Evolutionary conservation across 1,140 invertebrate species (phyloP).

Genomic region (Drosophila sulfurigaster): DNA sequence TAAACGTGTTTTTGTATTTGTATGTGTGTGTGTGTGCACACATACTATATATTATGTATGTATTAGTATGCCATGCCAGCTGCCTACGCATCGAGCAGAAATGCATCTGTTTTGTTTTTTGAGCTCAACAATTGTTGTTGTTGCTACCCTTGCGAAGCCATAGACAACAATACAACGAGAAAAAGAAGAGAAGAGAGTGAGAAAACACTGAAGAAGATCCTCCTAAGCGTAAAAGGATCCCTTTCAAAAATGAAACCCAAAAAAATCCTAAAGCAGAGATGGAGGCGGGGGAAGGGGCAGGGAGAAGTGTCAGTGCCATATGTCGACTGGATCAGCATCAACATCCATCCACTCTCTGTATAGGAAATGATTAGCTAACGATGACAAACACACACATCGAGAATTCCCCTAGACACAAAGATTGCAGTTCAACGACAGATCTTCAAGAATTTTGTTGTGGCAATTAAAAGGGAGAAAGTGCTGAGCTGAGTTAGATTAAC

Average conservation of each 20-base stretch:
- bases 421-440: not conserved
- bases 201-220: conserved; percentile 44
- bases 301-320: conserved; percentile 38
- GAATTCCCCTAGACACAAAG: not conserved
- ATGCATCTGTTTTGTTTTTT: conserved; percentile 76
- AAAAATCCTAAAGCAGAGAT: not conserved
- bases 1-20: conserved; percentile 71
- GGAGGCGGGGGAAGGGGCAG: not conserved
- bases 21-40: conserved; percentile 18
- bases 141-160: conserved; percentile 46
- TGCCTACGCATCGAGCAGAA: conserved; percentile 49
- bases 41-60: conserved; percentile 17
- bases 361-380: conserved; percentile 75
- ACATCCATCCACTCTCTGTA: not conserved
- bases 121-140: conserved; percentile 32
- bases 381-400: conserved; percentile 56
- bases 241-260: conserved; percentile 40
- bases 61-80: conserved; percentile 36
- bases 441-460: not conserved
- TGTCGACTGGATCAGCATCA: conserved; percentile 25
- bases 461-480: not conserved
- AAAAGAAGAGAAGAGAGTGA: conserved; percentile 39
- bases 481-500: not conserved
- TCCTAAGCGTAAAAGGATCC: conserved; percentile 78
- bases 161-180: conserved; percentile 49